A percentile compares a stretch with the other conserved stretches of the same genome.
phyloP scores from a whole-genome alignment of 2,888 invertebrate genomes.

The Chromoteleia sp. region DNA sequence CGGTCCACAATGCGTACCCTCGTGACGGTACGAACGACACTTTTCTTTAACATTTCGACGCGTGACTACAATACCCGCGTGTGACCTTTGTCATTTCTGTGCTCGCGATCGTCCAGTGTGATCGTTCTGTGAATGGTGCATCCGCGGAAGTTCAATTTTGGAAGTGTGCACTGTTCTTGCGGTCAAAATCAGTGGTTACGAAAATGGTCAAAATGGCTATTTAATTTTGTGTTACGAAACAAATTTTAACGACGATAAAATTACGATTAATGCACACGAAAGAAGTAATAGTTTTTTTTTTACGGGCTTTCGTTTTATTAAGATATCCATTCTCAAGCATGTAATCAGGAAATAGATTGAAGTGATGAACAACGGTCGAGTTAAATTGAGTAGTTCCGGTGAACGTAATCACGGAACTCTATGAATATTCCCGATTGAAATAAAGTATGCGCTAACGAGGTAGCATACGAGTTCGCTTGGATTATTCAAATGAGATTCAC shows the following conservation, averaged over 20 bases:
- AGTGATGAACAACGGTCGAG: constrained; percentile 16
- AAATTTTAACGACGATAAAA: neutral
- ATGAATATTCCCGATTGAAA: constrained; percentile 51
- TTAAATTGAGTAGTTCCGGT: constrained; percentile 69
- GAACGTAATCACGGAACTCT: constrained; percentile 39
- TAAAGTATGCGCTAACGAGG: constrained; percentile 56
- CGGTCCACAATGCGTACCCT: constrained; percentile 78
- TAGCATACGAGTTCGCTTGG: neutral
- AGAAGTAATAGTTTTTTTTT: constrained; percentile 1
- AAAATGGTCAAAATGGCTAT: neutral
- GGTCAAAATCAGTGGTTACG: neutral
- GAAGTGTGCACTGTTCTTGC: constrained; percentile 6
- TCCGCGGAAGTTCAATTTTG: constrained; percentile 16
- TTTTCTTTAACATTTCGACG: neutral
- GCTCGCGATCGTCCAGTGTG: constrained; percentile 6
- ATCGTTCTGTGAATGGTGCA: constrained; percentile 25
- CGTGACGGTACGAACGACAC: constrained; percentile 76
- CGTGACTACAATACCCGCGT: constrained; percentile 1
- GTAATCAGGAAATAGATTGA: constrained; percentile 42
- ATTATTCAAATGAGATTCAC: constrained; percentile 30
- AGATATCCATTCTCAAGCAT: constrained; percentile 4
- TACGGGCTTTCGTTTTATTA: constrained; percentile 23
- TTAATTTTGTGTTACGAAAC: constrained; percentile 16
- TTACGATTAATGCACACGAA: too few relatives aligned
- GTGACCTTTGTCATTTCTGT: neutral